Base-by-base conservation (phyloP, 2,888 invertebrate species). In the Gymnoscelis rufifasciata region DNA sequence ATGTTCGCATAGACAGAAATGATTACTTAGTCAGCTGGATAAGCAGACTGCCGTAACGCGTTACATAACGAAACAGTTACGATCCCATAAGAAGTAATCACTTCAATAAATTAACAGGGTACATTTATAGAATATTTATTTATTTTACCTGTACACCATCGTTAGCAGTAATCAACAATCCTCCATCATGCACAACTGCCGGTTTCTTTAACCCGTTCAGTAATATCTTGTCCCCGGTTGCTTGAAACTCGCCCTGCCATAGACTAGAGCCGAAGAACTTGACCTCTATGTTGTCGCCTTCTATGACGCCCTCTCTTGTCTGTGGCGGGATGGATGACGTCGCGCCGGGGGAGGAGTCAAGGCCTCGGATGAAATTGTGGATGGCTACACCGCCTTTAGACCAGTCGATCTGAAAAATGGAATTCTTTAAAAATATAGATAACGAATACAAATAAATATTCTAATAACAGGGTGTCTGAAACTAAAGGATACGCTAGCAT, bases 281-380 rank as follows among this genome's bases (percentile, higher is more conserved):
- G 47, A 70, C 65, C 59, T 87, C 81, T 13, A 83, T 51, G n/a
- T 73, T 75, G 13, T 63, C 66, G 14, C 72, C 74, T 14, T 84
- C 78, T 0, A 69, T 68, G 2, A 80, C 65, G 4, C 83, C 69
- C 0, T 89, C 89, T 38, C 70, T 79, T 12, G 72, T 77, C 51
- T 83, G 82, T 28, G 76, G 68, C 48, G 73, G 70, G 39, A 88
- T 78, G 53, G 78, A 77, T 0, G 93, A 90, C 79, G 95, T 93
- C 0, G 98, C 98, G 0, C 98, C 98, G 0, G 98, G 98, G 0
- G 97, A 95, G 2, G 97, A 97, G 74, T 98, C 98, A 66, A 97
- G 89, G 0, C 96, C 98, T 12, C 98, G 90, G 57, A 99, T 95
- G 71, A 97, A 98, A 77, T 98, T 95, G 86, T 97, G 98, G 3